phyloP scores from a whole-genome alignment of 1,140 invertebrate species.

The Lucilia cuprina region DNA sequence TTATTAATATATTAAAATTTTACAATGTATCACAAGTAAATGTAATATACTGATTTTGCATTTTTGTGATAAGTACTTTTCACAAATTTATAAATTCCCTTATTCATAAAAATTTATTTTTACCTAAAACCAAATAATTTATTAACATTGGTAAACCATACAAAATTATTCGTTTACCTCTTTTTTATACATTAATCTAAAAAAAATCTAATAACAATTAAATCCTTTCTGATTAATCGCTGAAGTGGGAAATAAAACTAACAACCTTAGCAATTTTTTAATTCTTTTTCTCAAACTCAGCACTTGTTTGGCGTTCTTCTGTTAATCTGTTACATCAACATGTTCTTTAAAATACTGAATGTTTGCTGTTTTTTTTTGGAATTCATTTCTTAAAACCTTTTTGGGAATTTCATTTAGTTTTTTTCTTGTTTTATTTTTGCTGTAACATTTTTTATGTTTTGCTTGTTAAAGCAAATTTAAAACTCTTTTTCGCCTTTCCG shows the following conservation, averaged over 20 bases:
- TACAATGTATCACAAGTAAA: too few species aligned
- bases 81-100: too few species aligned
- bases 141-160: too few species aligned
- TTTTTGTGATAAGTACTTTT: too few species aligned
- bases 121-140: too few species aligned
- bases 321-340: constrained; percentile 6
- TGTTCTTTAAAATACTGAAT: neutral
- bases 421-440: neutral
- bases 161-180: too few species aligned
- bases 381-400: neutral
- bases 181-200: too few species aligned
- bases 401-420: neutral
- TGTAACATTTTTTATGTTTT: neutral
- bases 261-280: constrained; percentile 15
- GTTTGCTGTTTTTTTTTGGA: neutral
- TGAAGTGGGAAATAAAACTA: neutral
- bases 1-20: too few species aligned
- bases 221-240: constrained; percentile 18
- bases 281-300: neutral
- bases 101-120: too few species aligned
- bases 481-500: neutral
- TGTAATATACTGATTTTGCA: too few species aligned
- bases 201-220: neutral
- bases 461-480: neutral
- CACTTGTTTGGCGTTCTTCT: neutral